Evolutionary conservation across 1,140 invertebrate genomes (phyloP), one percentile per base, ranked within the genome.

Genomic region (Globodera ellingtonae): DNA sequence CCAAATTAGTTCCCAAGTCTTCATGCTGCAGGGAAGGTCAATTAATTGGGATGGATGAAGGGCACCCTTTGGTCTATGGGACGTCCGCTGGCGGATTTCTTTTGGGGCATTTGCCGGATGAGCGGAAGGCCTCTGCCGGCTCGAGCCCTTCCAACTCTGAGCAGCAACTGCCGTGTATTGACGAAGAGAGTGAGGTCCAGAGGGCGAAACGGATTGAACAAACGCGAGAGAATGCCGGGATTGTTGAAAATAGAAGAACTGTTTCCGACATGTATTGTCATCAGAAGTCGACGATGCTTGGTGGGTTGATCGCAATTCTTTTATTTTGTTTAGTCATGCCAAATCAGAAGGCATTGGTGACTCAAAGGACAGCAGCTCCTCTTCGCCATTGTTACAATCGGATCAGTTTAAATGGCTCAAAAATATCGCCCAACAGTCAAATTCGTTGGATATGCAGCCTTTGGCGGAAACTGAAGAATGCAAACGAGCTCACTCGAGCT

Each of bases 231-330:
- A 10, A 62, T 62, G 13, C 56, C 10, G 56, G 18, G 74, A 15
- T 9, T 52, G 74, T 8, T 35, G 74, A 46, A 8, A 85, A 85
- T 46, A 48, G 85, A 10, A 72, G 85, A 46, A 83, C 84, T 15
- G 85, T 86, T 13, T 86, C 84, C 15, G 83, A 84, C 67, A 66
- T 83, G 85, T 82, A 84, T 18, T 73, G 67, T 24, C 84, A 83
- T 21, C 82, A 86, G 50, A 83, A 50, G 10, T 83, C 80, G 35
- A 18, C 3, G 5, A 69, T 1, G 13, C 3, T 44, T 70, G 67
- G 67, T 70, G 67, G 24, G 67, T 10, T 18, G 1, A 18, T 44
- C 35, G 3, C 10, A 18, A 18, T 18, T 62, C 15, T 18, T 13
- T 62, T 18, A 62, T 18, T 62, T 62, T 6, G 4, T 18, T 18